Evolutionary conservation across 2,797 vertebrate genomes (phyloP).

Genomic region (Aldrovandia affinis): DNA sequence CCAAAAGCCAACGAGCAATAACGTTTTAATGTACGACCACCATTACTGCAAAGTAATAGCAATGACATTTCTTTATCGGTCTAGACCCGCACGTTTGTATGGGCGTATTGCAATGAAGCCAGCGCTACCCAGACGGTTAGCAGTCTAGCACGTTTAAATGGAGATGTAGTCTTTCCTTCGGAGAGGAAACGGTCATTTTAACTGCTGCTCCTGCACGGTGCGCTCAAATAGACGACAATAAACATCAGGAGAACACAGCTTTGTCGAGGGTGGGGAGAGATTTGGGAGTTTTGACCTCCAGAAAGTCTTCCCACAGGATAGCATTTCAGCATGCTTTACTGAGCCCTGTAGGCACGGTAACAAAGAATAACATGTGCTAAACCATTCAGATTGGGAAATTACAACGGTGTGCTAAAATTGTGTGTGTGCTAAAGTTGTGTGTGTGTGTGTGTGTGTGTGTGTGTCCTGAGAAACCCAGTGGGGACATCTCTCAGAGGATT

Average conservation of each 20-base stretch:
- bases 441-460: neutral
- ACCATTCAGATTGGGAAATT: neutral
- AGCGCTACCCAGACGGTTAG: neutral
- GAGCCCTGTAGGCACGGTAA: neutral
- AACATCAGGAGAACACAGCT: neutral
- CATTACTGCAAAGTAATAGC: neutral
- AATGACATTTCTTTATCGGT: neutral
- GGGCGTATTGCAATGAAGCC: neutral
- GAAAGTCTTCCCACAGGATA: neutral
- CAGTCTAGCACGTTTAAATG: neutral
- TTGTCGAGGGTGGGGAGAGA: neutral
- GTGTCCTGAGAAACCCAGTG: neutral
- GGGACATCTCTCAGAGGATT: conserved; percentile 9
- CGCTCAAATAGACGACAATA: neutral
- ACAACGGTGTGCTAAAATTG: neutral
- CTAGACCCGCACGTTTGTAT: neutral
- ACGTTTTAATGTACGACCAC: too few species aligned
- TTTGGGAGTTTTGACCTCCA: neutral
- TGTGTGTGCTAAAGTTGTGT: neutral
- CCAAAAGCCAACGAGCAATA: neutral
- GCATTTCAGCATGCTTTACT: neutral
- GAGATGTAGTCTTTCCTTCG: neutral
- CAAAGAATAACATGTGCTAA: neutral
- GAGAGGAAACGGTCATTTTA: neutral
- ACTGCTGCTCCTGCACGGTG: neutral